These are phyloP conservation scores for Drosophila mojavensis DNA, from an alignment of 1,140 invertebrate genomes.

Conservation along the genomic window DNA sequence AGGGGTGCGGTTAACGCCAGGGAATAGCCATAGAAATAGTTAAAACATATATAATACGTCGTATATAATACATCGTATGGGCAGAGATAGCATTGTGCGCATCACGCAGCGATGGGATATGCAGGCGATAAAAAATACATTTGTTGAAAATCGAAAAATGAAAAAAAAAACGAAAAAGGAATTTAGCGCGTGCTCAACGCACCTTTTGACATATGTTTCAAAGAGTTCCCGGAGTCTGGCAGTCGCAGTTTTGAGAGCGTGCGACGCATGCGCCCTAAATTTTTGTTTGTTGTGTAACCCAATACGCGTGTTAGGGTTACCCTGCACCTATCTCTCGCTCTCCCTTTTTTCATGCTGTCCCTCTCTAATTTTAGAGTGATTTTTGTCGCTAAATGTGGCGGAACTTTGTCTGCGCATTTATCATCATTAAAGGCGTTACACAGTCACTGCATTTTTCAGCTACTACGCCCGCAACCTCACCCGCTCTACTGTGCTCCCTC, in stretches of 20 bases:
- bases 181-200: conserved; percentile 63
- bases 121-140: conserved; percentile 18
- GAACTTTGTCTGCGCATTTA: conserved; percentile 75
- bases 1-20: conserved; percentile 19
- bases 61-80: conserved; percentile 28
- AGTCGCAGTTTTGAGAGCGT: conserved; percentile 55
- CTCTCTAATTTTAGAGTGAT: conserved; percentile 48
- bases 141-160: neutral
- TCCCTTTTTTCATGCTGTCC: neutral
- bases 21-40: neutral
- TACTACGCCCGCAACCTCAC: conserved; percentile 25
- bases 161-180: conserved; percentile 30
- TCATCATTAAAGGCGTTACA: conserved; percentile 74
- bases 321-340: conserved; percentile 3
- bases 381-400: conserved; percentile 72
- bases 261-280: conserved; percentile 64
- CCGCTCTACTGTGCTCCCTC: conserved; percentile 5
- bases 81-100: conserved; percentile 61
- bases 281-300: conserved; percentile 68
- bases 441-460: conserved; percentile 31
- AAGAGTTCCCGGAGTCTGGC: conserved; percentile 3
- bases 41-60: conserved; percentile 21
- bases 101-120: conserved; percentile 49
- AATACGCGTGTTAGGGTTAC: conserved; percentile 68
- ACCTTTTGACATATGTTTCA: conserved; percentile 30